Evolutionary conservation across 1,140 invertebrate species (phyloP).

Genomic region (Cherax destructor): DNA sequence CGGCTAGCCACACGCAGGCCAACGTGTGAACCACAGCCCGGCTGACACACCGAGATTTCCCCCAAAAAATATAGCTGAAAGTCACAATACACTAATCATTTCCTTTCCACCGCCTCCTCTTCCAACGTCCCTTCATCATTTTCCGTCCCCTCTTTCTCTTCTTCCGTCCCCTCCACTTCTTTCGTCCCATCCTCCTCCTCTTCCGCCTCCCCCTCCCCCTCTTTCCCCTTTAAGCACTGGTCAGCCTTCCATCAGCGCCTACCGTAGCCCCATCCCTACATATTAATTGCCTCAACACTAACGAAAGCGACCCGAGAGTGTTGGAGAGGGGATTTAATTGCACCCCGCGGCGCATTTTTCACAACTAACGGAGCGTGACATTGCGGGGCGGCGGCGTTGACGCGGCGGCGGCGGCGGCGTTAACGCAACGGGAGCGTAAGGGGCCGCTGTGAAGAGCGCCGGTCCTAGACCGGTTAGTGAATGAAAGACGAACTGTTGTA

Average conservation of each 20-base stretch:
- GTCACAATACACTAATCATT: too few relatives aligned
- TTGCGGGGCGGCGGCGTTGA: conserved; percentile 33
- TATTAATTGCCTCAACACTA: conserved; percentile 64
- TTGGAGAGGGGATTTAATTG: conserved; percentile 58
- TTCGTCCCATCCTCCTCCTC: not conserved
- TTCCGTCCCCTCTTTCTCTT: conserved; percentile 20
- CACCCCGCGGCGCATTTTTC: conserved; percentile 47
- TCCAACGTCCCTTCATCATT: not conserved
- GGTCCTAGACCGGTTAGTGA: too few relatives aligned
- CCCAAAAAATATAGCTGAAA: too few relatives aligned
- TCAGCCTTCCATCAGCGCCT: not conserved
- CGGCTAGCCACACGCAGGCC: too few relatives aligned
- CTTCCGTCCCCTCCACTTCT: not conserved
- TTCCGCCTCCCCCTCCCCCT: not conserved
- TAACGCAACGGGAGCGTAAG: not conserved
- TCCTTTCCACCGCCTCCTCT: not conserved
- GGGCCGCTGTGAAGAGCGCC: conserved; percentile 12
- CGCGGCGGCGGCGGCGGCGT: too few relatives aligned
- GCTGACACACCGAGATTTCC: too few relatives aligned
- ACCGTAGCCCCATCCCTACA: conserved; percentile 23
- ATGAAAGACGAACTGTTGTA: too few relatives aligned
- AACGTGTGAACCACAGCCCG: not conserved
- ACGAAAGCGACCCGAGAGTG: conserved; percentile 52
- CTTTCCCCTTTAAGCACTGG: not conserved
- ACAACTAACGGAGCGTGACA: conserved; percentile 40